Evolutionary conservation across 2,113 vertebrate species (phyloP), one percentile per base, ranked within the genome.

Genomic region (Corythornis cristatus): DNA sequence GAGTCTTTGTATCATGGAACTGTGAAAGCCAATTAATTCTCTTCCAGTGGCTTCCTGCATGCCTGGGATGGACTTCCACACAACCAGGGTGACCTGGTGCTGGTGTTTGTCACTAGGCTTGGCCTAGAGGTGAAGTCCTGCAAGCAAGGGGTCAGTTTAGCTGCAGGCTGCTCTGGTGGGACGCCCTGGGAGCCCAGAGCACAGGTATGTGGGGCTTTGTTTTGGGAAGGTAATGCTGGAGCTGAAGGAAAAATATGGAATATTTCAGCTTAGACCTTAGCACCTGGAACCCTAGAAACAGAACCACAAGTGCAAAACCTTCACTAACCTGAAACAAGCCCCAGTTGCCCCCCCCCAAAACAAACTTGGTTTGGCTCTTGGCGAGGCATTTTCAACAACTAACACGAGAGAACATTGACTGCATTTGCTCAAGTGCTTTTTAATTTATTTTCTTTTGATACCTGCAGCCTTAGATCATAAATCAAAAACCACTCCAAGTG

Each of bases 381-480:
- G 82, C 84, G 89, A 89, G 82, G 53, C 78, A 83, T 62, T 48
- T 37, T 37, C 37, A 35, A 84, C 90, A 71, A 45, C 76, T n/a
- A 89, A 68, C 35, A 1, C 9, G 9, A 45, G 40, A 74, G 61
- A 82, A 78, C 86, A 15, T 18, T 12, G 60, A 82, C 85, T 70
- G 14, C 91, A 25, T 83, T 72, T 89, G 93, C 81, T 95, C 83
- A 94, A 93, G 91, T 94, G 96, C 88, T 95, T 95, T 90, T 70
- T 65, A 37, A 37, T 37, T 37, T 37, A 37, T 67, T n/a, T 61
- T 35, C 23, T 11, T 74, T 92, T 45, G 57, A 83, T 94, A 83
- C 87, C 89, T 86, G 85, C 95, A 91, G 94, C 94, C 96, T 94
- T 95, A 94, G 93, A 22, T 80, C 56, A 19, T 83, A 45, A 91